A percentile compares a stretch with the other conserved stretches of the same genome.
Evolutionary conservation across 2,888 invertebrate species (phyloP).

Genomic region (Rhingia campestris): DNA sequence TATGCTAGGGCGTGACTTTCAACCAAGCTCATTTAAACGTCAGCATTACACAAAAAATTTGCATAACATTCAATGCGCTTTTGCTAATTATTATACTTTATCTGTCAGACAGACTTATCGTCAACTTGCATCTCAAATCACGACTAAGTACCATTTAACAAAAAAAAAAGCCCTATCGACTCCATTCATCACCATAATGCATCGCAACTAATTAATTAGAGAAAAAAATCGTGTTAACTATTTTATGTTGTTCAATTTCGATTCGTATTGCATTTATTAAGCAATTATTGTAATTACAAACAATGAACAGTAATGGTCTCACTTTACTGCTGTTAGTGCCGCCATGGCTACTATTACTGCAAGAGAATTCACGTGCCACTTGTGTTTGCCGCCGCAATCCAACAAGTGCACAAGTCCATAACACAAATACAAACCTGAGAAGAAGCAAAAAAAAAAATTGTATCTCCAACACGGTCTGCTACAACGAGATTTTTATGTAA

Average conservation of each 20-base stretch:
- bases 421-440: conserved; percentile 23
- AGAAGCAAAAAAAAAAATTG: background rate
- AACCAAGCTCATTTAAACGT: background rate
- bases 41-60: background rate
- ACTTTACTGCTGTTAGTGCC: conserved; percentile 52
- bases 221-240: background rate
- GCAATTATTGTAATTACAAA: conserved; percentile 72
- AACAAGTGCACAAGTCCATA: conserved; percentile 58
- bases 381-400: conserved; percentile 42
- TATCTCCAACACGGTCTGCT: conserved; percentile 21
- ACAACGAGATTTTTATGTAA: conserved; percentile 69
- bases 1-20: background rate
- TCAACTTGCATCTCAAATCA: conserved; percentile 35
- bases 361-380: conserved; percentile 56
- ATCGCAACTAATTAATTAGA: conserved; percentile 25
- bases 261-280: conserved; percentile 69
- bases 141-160: conserved; percentile 35
- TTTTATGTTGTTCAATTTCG: conserved; percentile 30
- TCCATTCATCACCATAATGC: conserved; percentile 16
- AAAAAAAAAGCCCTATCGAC: conserved; percentile 2
- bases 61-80: background rate
- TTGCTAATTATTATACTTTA: background rate
- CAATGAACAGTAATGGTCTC: conserved; percentile 69
- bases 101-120: conserved; percentile 27
- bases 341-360: conserved; percentile 37